Conservation (phyloP, 2,888 invertebrate genomes). For the Dendrolimus houi region DNA sequence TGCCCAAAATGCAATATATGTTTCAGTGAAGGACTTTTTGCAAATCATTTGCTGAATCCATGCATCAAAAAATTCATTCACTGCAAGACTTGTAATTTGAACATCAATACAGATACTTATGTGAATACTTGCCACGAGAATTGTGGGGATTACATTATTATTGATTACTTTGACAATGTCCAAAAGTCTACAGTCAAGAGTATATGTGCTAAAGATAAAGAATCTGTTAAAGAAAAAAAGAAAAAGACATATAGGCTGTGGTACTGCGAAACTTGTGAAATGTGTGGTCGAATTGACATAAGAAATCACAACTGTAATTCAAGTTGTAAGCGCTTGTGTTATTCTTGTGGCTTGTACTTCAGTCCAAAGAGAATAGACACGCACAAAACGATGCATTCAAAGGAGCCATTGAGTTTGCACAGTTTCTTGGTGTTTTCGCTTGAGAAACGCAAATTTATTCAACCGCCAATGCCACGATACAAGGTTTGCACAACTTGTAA, state of each 20-base stretch:
- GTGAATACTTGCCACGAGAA: no score
- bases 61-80: background rate
- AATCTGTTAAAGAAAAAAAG: no score
- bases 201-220: no score
- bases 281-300: no score
- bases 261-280: no score
- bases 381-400: background rate
- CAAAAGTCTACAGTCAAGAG: no score
- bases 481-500: background rate
- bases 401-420: background rate
- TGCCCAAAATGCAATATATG: background rate
- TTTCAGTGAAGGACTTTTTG: background rate
- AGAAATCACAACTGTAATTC: no score
- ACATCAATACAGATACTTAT: background rate
- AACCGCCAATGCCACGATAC: background rate
- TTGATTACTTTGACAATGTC: background rate
- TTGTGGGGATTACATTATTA: background rate
- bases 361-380: background rate
- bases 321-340: no score
- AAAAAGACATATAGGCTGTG: no score
- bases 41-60: background rate
- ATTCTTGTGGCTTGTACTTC: no score
- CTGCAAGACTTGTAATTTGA: background rate
- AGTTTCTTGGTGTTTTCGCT: background rate
- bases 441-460: background rate